Base-by-base conservation (phyloP, 2,888 invertebrate genomes). In the Onthophagus sagittarius region DNA sequence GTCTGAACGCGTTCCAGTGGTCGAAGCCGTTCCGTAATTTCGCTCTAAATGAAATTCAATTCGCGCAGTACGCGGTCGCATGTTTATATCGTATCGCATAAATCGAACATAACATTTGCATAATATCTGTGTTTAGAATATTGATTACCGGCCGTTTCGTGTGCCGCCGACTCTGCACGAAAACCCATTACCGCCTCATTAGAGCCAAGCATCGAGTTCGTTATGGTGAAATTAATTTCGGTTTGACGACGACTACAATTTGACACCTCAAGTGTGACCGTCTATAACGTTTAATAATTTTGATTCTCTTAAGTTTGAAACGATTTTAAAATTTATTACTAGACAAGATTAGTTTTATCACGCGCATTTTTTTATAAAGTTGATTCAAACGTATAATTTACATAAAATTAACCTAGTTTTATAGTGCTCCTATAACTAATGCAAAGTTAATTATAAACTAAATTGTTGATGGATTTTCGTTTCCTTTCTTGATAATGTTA, bases 41-140 rank as follows among this genome's bases (percentile, higher is more conserved):
- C 76, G 76, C 75, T 75, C 73, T 74, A 74, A 76, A 76, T 75
- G 77, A 77, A 77, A 76, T 77, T 76, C 75, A 77, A 76, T 77
- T 32, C 67, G 67, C 31, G n/a, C 67, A 7, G 67, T 32, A 23
- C 32, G 67, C 69, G 74, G 75, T 78, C 75, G 77, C 77, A 78
- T 77, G 78, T 77, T 78, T 76, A 73, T 76, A 76, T 76, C 77
- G 77, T 75, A 78, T 76, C 76, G 76, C 75, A 77, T 77, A 77
- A 77, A 77, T 78, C 77, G 77, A 78, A 78, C 76, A 76, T 76
- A 76, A 77, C 76, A 78, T 78, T 78, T 78, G 76, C 77, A 78
- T 78, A 78, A 78, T 78, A 76, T 76, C 76, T 75, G 74, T 76
- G 76, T 77, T 77, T 74, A 67, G 67, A 32, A n/a, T 67, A 67